A percentile compares a stretch with the other conserved stretches of the same genome.
phyloP scores from a whole-genome alignment of 1,140 invertebrate genomes.

The Calliphora vicina region DNA sequence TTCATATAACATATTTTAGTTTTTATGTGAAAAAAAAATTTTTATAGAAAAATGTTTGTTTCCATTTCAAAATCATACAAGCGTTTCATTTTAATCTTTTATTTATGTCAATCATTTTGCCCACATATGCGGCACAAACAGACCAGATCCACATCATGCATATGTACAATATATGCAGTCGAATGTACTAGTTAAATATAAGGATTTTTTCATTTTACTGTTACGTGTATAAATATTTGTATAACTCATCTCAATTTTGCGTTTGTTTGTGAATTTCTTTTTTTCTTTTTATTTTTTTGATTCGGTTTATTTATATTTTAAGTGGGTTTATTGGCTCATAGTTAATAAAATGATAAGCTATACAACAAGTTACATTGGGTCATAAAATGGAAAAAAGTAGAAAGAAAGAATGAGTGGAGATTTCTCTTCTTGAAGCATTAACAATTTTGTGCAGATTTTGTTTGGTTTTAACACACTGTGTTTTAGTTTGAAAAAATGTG shows the following conservation, averaged over 20 bases:
- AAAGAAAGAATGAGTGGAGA: no score
- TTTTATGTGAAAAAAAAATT: no score
- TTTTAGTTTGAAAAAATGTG: neutral
- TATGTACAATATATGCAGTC: no score
- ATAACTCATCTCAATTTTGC: neutral
- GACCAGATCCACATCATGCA: no score
- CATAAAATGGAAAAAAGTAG: no score
- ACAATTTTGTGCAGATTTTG: neutral
- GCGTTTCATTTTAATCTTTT: neutral
- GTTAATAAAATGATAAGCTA: neutral
- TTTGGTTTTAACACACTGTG: neutral
- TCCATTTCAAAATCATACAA: no score
- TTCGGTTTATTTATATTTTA: neutral
- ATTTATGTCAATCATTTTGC: neutral
- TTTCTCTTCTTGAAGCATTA: no score
- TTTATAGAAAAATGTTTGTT: no score
- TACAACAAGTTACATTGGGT: neutral
- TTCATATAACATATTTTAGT: no score
- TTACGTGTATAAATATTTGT: neutral
- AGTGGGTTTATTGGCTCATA: neutral
- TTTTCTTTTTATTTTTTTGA: no score
- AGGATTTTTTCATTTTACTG: neutral
- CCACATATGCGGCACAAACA: neutral
- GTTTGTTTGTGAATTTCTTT: neutral
- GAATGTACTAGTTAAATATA: no score